These are phyloP conservation scores for Notodonta ziczac DNA, from an alignment of 2,888 invertebrate genomes.

Conservation along the genomic window DNA sequence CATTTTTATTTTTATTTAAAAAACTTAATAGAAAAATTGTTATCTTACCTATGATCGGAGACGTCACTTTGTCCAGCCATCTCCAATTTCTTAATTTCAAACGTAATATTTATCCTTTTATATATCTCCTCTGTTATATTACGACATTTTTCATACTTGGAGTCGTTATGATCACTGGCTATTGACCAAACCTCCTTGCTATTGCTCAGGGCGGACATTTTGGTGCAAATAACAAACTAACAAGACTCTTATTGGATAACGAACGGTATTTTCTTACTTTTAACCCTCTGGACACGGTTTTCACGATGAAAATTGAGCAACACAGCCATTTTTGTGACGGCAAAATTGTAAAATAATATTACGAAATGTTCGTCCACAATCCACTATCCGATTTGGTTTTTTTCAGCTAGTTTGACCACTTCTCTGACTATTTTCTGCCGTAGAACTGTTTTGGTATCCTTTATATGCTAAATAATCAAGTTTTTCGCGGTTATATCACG, in stretches of 20 bases:
- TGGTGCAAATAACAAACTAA: conserved; percentile 35
- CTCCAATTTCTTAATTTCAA: conserved; percentile 76
- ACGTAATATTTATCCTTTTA: conserved; percentile 78
- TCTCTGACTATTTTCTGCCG: conserved; percentile 32
- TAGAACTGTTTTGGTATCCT: conserved; percentile 27
- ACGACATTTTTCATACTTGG: conserved; percentile 77
- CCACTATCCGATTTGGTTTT: conserved; percentile 15
- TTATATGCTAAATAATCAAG: conserved; percentile 28
- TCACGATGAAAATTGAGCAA: conserved; percentile 51
- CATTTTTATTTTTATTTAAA: too few relatives aligned
- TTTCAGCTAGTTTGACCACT: conserved; percentile 29
- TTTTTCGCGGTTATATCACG: conserved; percentile 36
- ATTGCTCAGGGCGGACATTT: conserved; percentile 69
- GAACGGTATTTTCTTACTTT: conserved; percentile 42
- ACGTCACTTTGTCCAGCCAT: conserved; percentile 63
- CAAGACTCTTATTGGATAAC: conserved; percentile 58
- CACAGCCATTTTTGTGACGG: conserved; percentile 51
- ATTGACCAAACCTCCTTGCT: conserved; percentile 60
- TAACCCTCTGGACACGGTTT: conserved; percentile 42
- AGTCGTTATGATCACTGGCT: conserved; percentile 54
- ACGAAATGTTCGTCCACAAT: conserved; percentile 35
- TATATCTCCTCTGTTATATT: conserved; percentile 80
- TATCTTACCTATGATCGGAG: conserved; percentile 66
- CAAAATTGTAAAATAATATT: conserved; percentile 42
- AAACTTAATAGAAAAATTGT: not conserved